Evolutionary conservation across 2,888 invertebrate species (phyloP).

Genomic region (Onthophagus sagittarius): DNA sequence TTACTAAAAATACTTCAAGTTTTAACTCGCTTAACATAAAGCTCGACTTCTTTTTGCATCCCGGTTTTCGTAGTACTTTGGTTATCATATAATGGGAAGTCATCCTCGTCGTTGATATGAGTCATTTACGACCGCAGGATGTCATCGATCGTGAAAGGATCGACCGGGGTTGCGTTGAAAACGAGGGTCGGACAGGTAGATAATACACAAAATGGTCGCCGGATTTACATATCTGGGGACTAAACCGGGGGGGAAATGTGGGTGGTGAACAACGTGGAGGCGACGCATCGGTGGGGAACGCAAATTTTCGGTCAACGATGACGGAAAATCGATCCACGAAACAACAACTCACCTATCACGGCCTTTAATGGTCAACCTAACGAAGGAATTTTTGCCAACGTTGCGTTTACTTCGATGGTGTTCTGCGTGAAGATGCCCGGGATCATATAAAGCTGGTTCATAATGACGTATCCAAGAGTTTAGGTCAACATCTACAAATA

Average conservation of each 20-base stretch:
- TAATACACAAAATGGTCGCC: conserved; percentile 8
- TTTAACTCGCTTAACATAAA: no score
- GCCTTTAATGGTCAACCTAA: conserved; percentile 60
- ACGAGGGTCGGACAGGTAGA: conserved; percentile 17
- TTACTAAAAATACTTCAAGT: background rate
- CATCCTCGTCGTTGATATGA: background rate
- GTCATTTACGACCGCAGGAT: background rate
- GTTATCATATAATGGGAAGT: background rate
- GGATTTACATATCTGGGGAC: background rate
- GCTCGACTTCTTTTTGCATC: no score
- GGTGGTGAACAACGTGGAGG: no score
- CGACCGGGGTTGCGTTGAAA: background rate
- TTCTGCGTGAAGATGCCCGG: conserved; percentile 46
- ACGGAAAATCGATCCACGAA: background rate
- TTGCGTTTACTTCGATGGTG: conserved; percentile 50
- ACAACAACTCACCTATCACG: conserved; percentile 58
- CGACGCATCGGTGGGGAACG: no score
- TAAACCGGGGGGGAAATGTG: no score
- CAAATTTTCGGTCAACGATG: background rate
- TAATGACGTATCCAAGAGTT: conserved; percentile 77
- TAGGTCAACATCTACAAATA: conserved; percentile 55
- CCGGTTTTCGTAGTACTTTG: background rate
- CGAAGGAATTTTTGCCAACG: conserved; percentile 46
- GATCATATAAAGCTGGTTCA: conserved; percentile 75
- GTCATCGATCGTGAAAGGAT: background rate